These are phyloP conservation scores for Timema podura DNA, from an alignment of 2,888 invertebrate species.

Conservation along the genomic window DNA sequence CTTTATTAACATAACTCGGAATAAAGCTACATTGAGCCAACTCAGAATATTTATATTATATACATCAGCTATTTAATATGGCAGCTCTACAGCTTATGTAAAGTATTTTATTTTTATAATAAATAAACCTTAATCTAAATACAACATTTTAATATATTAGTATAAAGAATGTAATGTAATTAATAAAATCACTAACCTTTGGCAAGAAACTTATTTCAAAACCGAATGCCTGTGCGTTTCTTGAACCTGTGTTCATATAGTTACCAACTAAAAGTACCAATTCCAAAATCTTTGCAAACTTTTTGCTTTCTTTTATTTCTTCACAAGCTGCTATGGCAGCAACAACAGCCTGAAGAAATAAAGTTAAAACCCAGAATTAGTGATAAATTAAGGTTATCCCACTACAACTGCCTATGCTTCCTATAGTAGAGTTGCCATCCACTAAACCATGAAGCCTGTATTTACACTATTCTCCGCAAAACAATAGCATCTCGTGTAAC, in stretches of 20 bases:
- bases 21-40: no score
- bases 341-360: constrained; percentile 70
- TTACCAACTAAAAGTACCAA: constrained; percentile 88
- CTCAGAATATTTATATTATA: no score
- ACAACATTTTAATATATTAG: no score
- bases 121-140: no score
- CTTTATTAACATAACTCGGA: no score
- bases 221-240: constrained; percentile 89
- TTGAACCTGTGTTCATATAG: constrained; percentile 94
- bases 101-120: no score
- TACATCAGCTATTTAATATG: no score
- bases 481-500: background rate
- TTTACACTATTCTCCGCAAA: background rate
- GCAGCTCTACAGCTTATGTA: no score
- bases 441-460: background rate
- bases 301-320: constrained; percentile 82
- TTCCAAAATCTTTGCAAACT: constrained; percentile 86
- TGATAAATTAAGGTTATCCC: constrained; percentile 1
- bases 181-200: constrained; percentile 56
- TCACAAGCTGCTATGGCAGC: constrained; percentile 94
- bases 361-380: constrained; percentile 14
- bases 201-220: constrained; percentile 95
- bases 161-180: no score
- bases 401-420: no score
- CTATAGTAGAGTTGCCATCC: no score